These are phyloP conservation scores for Rhynchopsitta pachyrhyncha DNA, from an alignment of 2,113 vertebrate species.

Conservation along the genomic window DNA sequence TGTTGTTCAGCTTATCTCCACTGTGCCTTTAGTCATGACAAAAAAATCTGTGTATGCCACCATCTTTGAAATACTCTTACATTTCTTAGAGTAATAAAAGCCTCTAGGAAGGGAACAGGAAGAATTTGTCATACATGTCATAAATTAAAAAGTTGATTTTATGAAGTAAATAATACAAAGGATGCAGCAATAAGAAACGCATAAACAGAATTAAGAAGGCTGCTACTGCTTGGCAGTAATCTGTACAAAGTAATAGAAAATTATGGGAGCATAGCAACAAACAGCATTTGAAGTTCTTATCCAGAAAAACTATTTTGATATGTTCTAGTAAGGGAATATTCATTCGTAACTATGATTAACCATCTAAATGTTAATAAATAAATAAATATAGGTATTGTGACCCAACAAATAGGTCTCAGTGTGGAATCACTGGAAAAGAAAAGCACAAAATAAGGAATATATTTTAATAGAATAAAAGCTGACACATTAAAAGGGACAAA, in stretches of 20 bases:
- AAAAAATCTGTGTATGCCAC: slow-evolving; percentile 34
- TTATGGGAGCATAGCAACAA: neutral
- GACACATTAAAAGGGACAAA: slow-evolving; percentile 2
- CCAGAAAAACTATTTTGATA: neutral
- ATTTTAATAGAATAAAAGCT: neutral
- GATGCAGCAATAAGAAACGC: neutral
- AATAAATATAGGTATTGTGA: neutral
- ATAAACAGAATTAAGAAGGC: neutral
- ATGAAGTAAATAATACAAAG: neutral
- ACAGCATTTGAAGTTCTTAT: neutral
- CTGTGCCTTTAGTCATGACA: neutral
- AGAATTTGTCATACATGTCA: neutral
- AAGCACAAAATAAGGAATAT: neutral
- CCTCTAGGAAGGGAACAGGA: neutral
- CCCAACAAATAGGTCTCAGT: neutral
- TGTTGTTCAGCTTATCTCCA: slow-evolving; percentile 12
- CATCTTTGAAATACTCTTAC: slow-evolving; percentile 37
- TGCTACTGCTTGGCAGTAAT: neutral
- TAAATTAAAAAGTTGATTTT: slow-evolving; percentile 1
- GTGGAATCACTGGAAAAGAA: neutral
- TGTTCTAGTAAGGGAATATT: neutral
- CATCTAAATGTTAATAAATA: neutral
- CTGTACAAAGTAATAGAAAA: neutral
- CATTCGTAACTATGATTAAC: neutral
- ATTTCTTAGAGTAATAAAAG: slow-evolving; percentile 56